These are phyloP conservation scores for Harpalus rubripes DNA, from an alignment of 2,888 invertebrate species.

Conservation along the genomic window DNA sequence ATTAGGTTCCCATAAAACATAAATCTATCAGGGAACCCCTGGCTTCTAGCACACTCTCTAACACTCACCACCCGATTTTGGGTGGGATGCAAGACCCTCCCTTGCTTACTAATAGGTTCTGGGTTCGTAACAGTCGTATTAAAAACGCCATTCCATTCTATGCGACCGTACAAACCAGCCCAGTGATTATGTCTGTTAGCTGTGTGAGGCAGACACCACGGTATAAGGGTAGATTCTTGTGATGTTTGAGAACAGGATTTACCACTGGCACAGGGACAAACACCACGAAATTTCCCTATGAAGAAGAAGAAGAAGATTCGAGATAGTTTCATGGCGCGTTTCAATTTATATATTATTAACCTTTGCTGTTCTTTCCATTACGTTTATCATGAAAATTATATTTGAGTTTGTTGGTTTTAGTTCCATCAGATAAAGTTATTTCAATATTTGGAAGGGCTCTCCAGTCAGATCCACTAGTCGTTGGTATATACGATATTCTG, in stretches of 20 bases:
- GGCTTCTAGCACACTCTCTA: conserved; percentile 91
- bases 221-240: conserved; percentile 91
- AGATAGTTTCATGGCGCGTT: background rate
- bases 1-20: conserved; percentile 86
- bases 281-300: conserved; percentile 79
- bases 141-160: conserved; percentile 92
- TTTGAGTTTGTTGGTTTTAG: conserved; percentile 81
- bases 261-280: conserved; percentile 87
- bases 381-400: conserved; percentile 79
- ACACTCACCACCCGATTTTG: conserved; percentile 91
- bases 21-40: conserved; percentile 90
- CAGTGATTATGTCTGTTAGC: conserved; percentile 92
- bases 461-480: conserved; percentile 90
- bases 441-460: conserved; percentile 90
- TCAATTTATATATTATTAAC: conserved; percentile 69
- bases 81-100: conserved; percentile 90
- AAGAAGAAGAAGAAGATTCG: conserved; percentile 54
- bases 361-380: conserved; percentile 77
- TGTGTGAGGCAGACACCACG: conserved; percentile 94
- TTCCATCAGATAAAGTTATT: conserved; percentile 85
- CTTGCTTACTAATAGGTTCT: conserved; percentile 95
- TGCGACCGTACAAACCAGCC: conserved; percentile 90
- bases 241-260: conserved; percentile 84
- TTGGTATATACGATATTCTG: conserved; percentile 87
- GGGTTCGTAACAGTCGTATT: conserved; percentile 92